A percentile compares a stretch with the other conserved stretches of the same genome.
These are phyloP conservation scores for Drosophila arizonae DNA, from an alignment of 1,140 invertebrate species.

Conservation along the genomic window DNA sequence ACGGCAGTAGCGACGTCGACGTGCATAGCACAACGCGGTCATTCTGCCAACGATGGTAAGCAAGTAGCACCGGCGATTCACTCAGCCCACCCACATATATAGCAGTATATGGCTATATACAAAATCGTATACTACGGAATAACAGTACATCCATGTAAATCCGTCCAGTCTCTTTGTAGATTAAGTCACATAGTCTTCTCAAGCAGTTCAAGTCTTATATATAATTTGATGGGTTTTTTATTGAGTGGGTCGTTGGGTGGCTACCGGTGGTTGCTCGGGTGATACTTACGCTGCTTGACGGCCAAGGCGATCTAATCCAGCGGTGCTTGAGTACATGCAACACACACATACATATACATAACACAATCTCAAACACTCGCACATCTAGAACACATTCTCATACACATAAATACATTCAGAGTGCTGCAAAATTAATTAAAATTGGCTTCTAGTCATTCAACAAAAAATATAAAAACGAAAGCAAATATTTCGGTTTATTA, in stretches of 20 bases:
- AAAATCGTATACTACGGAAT: not conserved
- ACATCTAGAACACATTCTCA: constrained; percentile 38
- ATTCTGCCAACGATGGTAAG: constrained; percentile 50
- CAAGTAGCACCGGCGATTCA: constrained; percentile 2
- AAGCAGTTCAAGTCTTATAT: too few relatives aligned
- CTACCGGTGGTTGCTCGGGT: constrained; percentile 30
- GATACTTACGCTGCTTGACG: constrained; percentile 20
- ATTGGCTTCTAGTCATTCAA: constrained; percentile 62
- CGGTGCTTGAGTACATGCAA: constrained; percentile 51
- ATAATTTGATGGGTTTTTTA: not conserved
- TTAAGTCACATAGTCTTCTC: too few relatives aligned
- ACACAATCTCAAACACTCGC: constrained; percentile 27
- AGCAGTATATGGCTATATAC: too few relatives aligned
- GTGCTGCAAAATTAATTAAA: constrained; percentile 66
- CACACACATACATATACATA: constrained; percentile 34
- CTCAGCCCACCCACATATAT: constrained; percentile 14
- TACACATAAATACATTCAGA: not conserved
- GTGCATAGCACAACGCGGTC: constrained; percentile 1
- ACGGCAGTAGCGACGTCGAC: constrained; percentile 11
- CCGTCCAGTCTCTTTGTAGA: too few relatives aligned
- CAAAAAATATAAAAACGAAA: constrained; percentile 39
- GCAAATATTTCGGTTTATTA: constrained; percentile 60
- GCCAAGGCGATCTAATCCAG: constrained; percentile 18
- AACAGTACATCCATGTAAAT: not conserved
- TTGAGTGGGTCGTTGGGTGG: constrained; percentile 35